Evolutionary conservation across 2,888 invertebrate species (phyloP), one percentile per base, ranked within the genome.

Genomic region (Busseola fusca): DNA sequence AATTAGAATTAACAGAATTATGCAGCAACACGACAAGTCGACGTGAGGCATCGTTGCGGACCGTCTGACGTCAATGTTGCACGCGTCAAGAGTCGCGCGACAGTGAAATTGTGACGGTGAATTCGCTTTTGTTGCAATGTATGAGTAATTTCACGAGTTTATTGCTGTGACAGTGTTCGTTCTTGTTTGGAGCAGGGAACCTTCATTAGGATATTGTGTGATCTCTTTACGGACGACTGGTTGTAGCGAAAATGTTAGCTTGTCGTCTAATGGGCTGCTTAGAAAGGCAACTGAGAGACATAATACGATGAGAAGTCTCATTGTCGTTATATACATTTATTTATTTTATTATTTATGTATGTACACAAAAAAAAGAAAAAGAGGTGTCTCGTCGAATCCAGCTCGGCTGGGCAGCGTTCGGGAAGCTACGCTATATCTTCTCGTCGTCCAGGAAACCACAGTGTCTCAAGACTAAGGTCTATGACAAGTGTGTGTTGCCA

Each of bases 1-100:
- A 67, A 67, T 72, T 69, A 72, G 52, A 71, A 63, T 71, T 56
- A 58, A 66, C 71, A 40, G 58, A 72, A 81, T 72, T 72, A 81
- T 81, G 59, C 69, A 78, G 73, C 57, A 62, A 68, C 59, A 64
- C 66, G 63, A 45, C 70, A 72, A 77, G 72, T 69, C 66, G 50
- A 56, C 66, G 69, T 25, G 66, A 64, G 25, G 65, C 78, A 74
- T 40, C 78, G 73, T 72, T 71, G 81, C 73, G 75, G 75, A 78
- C 78, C 50, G 79, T 76, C 66, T 78, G 58, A 64, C 62, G 64
- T 76, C 74, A 79, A 82, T 75, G 76, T 77, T 70, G 71, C 73
- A 70, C 84, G 84, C 79, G 84, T 83, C 83, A 84, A 73, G 75
- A 82, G 57, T 69, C 66, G 73, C 63, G 73, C 84, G 72, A 82